These are phyloP conservation scores for Empis livida DNA, from an alignment of 2,888 invertebrate species.

Conservation along the genomic window DNA sequence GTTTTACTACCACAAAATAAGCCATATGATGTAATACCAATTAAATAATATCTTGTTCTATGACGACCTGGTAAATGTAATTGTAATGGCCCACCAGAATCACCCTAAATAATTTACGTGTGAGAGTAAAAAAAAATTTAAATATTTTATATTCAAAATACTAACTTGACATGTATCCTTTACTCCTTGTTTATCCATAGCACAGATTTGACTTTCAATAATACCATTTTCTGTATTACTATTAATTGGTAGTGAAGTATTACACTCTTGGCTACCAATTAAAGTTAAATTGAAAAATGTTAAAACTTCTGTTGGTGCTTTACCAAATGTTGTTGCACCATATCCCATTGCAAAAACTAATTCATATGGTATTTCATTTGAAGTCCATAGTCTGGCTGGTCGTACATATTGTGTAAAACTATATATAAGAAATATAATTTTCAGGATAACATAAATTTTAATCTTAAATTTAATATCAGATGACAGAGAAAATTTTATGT, in stretches of 20 bases:
- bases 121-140: conserved; percentile 7
- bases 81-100: conserved; percentile 32
- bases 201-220: conserved; percentile 12
- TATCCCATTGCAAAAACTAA: conserved; percentile 42
- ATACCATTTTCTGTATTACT: conserved; percentile 6
- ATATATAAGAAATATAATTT: no score
- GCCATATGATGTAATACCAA: conserved; percentile 33
- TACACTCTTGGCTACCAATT: conserved; percentile 8
- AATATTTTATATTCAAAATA: neutral
- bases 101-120: conserved; percentile 30
- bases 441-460: no score
- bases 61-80: conserved; percentile 21
- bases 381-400: conserved; percentile 41
- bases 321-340: conserved; percentile 36
- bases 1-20: conserved; percentile 25
- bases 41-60: conserved; percentile 19
- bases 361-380: conserved; percentile 18
- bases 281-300: conserved; percentile 7
- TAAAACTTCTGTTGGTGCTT: conserved; percentile 8
- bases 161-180: neutral
- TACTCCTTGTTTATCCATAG: conserved; percentile 4
- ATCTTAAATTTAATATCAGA: no score
- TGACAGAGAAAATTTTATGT: neutral
- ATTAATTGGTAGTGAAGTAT: neutral
- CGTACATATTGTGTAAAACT: conserved; percentile 15